A percentile compares a stretch with the other conserved stretches of the same genome.
These are phyloP conservation scores for Pseudeuparius sepicola DNA, from an alignment of 2,888 invertebrate genomes.

Conservation along the genomic window DNA sequence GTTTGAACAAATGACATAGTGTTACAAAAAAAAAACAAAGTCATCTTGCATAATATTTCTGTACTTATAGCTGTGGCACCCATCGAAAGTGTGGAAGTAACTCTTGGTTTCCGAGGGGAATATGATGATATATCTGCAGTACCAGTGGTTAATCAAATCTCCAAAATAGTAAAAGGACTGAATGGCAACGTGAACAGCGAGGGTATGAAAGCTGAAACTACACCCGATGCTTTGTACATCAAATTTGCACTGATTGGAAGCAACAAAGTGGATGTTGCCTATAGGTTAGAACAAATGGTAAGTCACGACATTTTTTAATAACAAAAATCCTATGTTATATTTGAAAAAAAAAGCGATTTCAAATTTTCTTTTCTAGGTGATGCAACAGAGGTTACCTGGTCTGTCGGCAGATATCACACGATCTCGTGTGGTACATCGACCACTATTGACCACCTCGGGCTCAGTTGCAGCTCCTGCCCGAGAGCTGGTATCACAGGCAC, in stretches of 20 bases:
- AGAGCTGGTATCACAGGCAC: constrained; percentile 58
- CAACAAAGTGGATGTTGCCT: constrained; percentile 69
- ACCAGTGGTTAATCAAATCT: constrained; percentile 39
- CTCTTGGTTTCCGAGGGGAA: constrained; percentile 59
- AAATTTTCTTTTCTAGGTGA: constrained; percentile 32
- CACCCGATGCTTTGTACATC: constrained; percentile 44
- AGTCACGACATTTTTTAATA: constrained; percentile 26
- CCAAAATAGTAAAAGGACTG: constrained; percentile 40
- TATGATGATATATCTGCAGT: constrained; percentile 43
- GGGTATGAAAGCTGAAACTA: constrained; percentile 44
- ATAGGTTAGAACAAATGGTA: constrained; percentile 69
- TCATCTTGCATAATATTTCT: not conserved
- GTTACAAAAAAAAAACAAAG: not conserved
- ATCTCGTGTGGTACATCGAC: constrained; percentile 51
- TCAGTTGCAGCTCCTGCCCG: constrained; percentile 51
- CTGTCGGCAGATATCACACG: constrained; percentile 53
- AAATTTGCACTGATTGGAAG: constrained; percentile 59
- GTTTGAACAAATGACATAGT: too few relatives aligned
- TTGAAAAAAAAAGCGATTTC: constrained; percentile 6
- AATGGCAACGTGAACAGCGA: constrained; percentile 39
- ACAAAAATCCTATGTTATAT: not conserved
- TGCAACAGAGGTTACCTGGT: constrained; percentile 42
- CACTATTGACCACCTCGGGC: constrained; percentile 32
- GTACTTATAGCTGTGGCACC: constrained; percentile 52
- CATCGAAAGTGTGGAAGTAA: constrained; percentile 65